These are phyloP conservation scores for Epinotia bilunana DNA, from an alignment of 2,888 invertebrate genomes.

Conservation along the genomic window DNA sequence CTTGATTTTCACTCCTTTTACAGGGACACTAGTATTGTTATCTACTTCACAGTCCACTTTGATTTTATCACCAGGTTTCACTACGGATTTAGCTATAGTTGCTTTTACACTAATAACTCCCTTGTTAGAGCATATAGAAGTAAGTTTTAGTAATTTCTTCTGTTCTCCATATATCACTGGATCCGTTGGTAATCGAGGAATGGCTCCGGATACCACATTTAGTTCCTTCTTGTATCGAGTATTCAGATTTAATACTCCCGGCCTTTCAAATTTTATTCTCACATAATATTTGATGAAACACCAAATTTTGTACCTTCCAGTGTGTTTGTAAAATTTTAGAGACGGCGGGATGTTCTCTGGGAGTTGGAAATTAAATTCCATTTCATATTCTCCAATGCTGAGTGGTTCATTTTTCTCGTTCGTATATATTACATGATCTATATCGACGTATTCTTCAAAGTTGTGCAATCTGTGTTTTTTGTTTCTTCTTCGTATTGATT, in stretches of 20 bases:
- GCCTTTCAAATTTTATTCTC: conserved; percentile 43
- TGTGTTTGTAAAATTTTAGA: conserved; percentile 24
- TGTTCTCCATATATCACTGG: conserved; percentile 26
- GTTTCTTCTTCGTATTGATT: conserved; percentile 19
- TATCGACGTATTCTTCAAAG: conserved; percentile 34
- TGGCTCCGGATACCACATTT: conserved; percentile 21
- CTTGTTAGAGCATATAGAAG: conserved; percentile 28
- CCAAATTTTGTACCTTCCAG: conserved; percentile 28
- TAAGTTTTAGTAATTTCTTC: conserved; percentile 35
- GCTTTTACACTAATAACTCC: conserved; percentile 26
- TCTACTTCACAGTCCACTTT: conserved; percentile 35
- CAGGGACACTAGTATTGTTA: conserved; percentile 32
- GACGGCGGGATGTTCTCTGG: conserved; percentile 35
- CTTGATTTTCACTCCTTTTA: conserved; percentile 39
- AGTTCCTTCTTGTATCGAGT: conserved; percentile 38
- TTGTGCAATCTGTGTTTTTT: conserved; percentile 12
- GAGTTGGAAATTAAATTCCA: conserved; percentile 31
- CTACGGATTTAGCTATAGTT: conserved; percentile 28
- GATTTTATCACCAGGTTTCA: conserved; percentile 28
- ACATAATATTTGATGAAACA: conserved; percentile 41
- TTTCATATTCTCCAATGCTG: conserved; percentile 29
- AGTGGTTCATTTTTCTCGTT: conserved; percentile 27
- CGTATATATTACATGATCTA: conserved; percentile 30
- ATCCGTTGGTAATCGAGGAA: conserved; percentile 21
- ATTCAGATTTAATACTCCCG: conserved; percentile 26